Evolutionary conservation across 1,140 invertebrate species (phyloP), one percentile per base, ranked within the genome.

Genomic region (Scaptomyza montana): DNA sequence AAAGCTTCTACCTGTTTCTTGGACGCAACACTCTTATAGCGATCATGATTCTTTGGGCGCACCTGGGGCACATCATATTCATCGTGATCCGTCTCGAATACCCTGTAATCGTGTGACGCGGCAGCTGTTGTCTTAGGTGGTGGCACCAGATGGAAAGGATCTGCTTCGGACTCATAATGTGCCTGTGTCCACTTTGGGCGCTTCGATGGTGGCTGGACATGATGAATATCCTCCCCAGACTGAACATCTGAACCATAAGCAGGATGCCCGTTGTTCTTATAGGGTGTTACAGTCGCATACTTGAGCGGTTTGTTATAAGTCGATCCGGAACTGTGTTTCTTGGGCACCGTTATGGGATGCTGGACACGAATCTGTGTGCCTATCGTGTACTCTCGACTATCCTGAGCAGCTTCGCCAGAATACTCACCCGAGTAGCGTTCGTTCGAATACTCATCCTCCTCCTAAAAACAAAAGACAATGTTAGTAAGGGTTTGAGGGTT

Each of bases 331-430:
- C 57, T 62, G 41, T 54, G 19, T 45, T 91, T 91, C 30, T 91
- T 91, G 19, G 90, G 90, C 16, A 90, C 74, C 2, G 82, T 89
- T 6, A 91, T 91, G 10, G 90, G 90, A 71, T 91, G 90, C 49
- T 91, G 90, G 2, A 91, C 90, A 0, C 90, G 77, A n/a, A 91
- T 91, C 49, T 91, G 90, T 3, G 90, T 91, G 47, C 90, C 90
- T 28, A 91, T 91, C 5, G 90, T 90, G 13, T 90, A 91, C 49
- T 91, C 90, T 6, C 78, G 80, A 41, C 90, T 91, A 28, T 91
- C 90, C 64, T 89, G 77, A 3, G 54, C 51, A 1, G 77, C 60
- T 19, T 91, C 90, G 2, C 74, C 81, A 0, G 90, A 85, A 47
- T 78, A 91, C 12, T 91, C 90, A 1, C 65, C 67, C 6, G 90